Evolutionary conservation across 2,888 invertebrate genomes (phyloP).

Genomic region (Spilarctia lutea): DNA sequence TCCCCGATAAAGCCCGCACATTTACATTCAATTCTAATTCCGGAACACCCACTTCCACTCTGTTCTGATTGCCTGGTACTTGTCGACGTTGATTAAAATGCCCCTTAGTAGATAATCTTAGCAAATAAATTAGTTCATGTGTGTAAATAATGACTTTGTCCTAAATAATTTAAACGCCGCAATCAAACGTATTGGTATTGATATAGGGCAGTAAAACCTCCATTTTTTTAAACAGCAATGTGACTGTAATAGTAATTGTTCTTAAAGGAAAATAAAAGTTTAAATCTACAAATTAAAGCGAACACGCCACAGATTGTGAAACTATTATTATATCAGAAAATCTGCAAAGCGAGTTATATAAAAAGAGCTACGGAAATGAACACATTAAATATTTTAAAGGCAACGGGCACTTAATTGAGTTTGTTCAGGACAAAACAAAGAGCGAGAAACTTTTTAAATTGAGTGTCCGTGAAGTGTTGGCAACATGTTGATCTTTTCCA

Average conservation of each 20-base stretch:
- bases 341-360: conserved; percentile 37
- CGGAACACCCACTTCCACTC: conserved; percentile 78
- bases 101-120: conserved; percentile 56
- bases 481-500: conserved; percentile 84
- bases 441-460: conserved; percentile 84
- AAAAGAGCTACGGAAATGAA: conserved; percentile 35
- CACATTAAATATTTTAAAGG: conserved; percentile 77
- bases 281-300: neutral
- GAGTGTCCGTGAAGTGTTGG: conserved; percentile 85
- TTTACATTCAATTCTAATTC: conserved; percentile 87
- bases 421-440: conserved; percentile 87
- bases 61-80: conserved; percentile 81
- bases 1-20: conserved; percentile 88
- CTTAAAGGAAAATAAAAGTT: neutral
- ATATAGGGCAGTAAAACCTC: neutral
- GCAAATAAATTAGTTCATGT: conserved; percentile 45
- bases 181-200: neutral
- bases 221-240: neutral
- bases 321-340: conserved; percentile 5
- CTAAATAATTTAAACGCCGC: conserved; percentile 3
- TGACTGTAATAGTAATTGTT: neutral
- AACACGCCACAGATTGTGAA: neutral
- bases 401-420: conserved; percentile 85
- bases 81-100: conserved; percentile 82
- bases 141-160: conserved; percentile 29